Conservation (phyloP, 30 jellyfish, hydroid and myxozoan species). For the Sanderia malayensis region DNA sequence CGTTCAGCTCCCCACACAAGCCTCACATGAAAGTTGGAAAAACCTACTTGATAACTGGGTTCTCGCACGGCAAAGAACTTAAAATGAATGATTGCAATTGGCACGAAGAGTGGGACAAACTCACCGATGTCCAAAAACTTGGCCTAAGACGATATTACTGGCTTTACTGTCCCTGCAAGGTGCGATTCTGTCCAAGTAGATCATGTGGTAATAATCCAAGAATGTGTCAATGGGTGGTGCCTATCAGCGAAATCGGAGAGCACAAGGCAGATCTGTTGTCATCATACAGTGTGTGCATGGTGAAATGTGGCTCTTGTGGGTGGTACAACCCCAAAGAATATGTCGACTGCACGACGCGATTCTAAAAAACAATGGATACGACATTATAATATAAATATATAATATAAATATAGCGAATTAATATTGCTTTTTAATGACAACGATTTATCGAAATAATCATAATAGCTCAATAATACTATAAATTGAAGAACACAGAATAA, state of each 20-base stretch:
- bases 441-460: too few relatives aligned
- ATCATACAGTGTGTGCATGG: constrained; percentile 51
- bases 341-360: constrained; percentile 35
- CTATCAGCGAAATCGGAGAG: constrained; percentile 2
- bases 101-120: constrained; percentile 37
- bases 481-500: too few relatives aligned
- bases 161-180: constrained; percentile 51
- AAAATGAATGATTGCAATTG: constrained; percentile 50
- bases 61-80: constrained; percentile 18
- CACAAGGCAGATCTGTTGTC: constrained; percentile 47
- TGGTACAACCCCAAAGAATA: constrained; percentile 37
- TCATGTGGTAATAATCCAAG: constrained; percentile 1
- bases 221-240: constrained; percentile 40
- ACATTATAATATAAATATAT: too few relatives aligned
- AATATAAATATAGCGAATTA: too few relatives aligned
- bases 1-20: constrained; percentile 20
- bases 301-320: constrained; percentile 29
- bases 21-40: constrained; percentile 28
- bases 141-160: constrained; percentile 62
- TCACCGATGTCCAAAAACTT: constrained; percentile 15
- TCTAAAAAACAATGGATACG: too few relatives aligned
- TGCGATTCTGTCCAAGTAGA: constrained; percentile 34
- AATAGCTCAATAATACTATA: too few relatives aligned
- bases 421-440: too few relatives aligned
- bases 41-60: constrained; percentile 53